phyloP scores from a whole-genome alignment of 2,888 invertebrate species.

The Gerris lacustris region DNA sequence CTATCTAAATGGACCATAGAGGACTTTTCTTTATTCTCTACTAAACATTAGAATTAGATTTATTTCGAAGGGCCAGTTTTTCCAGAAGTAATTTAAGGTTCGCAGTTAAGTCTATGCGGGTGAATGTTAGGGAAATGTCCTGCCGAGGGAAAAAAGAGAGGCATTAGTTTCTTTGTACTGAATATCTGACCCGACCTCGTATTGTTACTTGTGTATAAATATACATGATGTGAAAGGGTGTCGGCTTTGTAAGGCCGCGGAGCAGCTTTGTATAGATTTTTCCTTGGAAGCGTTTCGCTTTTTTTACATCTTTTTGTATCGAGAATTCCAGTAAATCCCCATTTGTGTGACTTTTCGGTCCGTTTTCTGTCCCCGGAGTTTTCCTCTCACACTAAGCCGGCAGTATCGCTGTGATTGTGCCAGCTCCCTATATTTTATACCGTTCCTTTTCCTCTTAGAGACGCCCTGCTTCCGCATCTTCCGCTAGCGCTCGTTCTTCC shows the following conservation, averaged over 20 bases:
- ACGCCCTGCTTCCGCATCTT: too few species aligned
- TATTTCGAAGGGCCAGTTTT: background rate
- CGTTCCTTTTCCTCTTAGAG: background rate
- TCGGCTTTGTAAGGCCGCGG: background rate
- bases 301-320: background rate
- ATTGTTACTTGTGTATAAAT: background rate
- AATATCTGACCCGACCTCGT: too few species aligned
- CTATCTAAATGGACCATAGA: background rate
- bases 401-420: background rate
- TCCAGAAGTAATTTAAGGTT: too few species aligned
- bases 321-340: background rate
- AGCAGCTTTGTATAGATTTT: background rate
- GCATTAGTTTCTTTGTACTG: too few species aligned
- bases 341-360: slow-evolving; percentile 1
- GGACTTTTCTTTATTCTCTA: background rate
- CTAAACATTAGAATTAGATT: background rate
- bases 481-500: too few species aligned
- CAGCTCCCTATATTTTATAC: background rate
- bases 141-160: too few species aligned
- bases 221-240: background rate
- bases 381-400: background rate
- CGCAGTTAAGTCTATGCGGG: too few species aligned
- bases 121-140: too few species aligned
- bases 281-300: background rate
- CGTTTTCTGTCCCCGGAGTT: background rate